Evolutionary conservation across 2,888 invertebrate species (phyloP), one percentile per base, ranked within the genome.

Genomic region (Leptinotarsa rubiginosa): DNA sequence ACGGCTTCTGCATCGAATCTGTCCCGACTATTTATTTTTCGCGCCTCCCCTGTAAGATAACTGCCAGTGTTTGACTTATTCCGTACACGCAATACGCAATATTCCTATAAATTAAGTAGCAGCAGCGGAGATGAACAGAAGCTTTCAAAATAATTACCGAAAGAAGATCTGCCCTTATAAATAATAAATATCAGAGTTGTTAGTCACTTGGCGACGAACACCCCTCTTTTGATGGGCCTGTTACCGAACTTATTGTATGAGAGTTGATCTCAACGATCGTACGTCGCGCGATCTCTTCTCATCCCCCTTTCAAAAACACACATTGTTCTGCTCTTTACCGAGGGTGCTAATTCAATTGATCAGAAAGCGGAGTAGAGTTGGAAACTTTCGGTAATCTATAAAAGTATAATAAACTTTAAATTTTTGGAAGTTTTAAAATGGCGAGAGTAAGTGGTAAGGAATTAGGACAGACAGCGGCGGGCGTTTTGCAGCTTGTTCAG

Each of bases 141-240:
- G 84, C 85, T 85, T 82, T 84, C 84, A 84, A 83, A 84, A 84
- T 85, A 85, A 85, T 85, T 84, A 84, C 83, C 81, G 80, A 84
- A 82, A 84, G 82, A 84, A 84, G 83, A 84, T 79, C 78, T 80
- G 77, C 74, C 79, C 72, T 79, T 80, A 77, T 85, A 84, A 84
- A 85, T 85, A 85, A 85, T 84, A 84, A 82, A 85, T 84, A 82
- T 84, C 81, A 79, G 80, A 82, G 82, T 84, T 85, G 84, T 84
- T 84, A 85, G 84, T 84, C 83, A 84, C 83, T 84, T 81, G 82
- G 80, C 81, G 84, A 83, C 80, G 84, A 77, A 74, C 75, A 70
- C 77, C 77, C 77, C 75, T 70, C 76, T 69, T 78, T 77, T 70
- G 76, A 77, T 73, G 73, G 75, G 72, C 49, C 76, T 59, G 69